These are phyloP conservation scores for Macrobrachium nipponense DNA, from an alignment of 1,140 invertebrate genomes.

Conservation along the genomic window DNA sequence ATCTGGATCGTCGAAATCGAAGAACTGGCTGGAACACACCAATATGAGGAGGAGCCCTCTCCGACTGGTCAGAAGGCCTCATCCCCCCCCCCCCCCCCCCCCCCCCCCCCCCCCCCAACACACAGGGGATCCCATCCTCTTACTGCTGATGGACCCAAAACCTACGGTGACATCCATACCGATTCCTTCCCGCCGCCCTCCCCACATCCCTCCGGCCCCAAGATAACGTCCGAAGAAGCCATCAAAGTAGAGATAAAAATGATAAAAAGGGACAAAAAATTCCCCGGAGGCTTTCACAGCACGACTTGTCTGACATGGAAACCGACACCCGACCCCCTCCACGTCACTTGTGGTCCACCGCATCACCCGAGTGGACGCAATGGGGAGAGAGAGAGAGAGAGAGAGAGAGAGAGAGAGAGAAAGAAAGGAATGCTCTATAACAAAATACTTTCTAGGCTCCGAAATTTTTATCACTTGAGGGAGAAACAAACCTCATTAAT, in stretches of 20 bases:
- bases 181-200: neutral
- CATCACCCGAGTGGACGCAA: slow-evolving; percentile 8
- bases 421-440: neutral
- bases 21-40: neutral
- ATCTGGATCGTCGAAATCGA: too few species aligned
- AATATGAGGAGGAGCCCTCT: neutral
- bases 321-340: slow-evolving; percentile 8
- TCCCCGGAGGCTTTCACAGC: slow-evolving; percentile 6
- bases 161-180: slow-evolving; percentile 8
- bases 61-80: neutral
- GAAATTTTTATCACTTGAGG: too few species aligned
- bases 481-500: too few species aligned
- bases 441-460: too few species aligned
- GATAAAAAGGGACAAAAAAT: slow-evolving; percentile 16
- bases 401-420: neutral
- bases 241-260: slow-evolving; percentile 35
- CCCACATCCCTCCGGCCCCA: neutral
- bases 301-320: neutral
- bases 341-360: slow-evolving; percentile 32
- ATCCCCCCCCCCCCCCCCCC: neutral
- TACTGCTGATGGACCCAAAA: neutral
- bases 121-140: neutral
- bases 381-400: neutral
- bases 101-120: neutral
- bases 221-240: slow-evolving; percentile 10